Base-by-base conservation (phyloP, 2,113 vertebrate species). In the Puntigrus tetrazona region DNA sequence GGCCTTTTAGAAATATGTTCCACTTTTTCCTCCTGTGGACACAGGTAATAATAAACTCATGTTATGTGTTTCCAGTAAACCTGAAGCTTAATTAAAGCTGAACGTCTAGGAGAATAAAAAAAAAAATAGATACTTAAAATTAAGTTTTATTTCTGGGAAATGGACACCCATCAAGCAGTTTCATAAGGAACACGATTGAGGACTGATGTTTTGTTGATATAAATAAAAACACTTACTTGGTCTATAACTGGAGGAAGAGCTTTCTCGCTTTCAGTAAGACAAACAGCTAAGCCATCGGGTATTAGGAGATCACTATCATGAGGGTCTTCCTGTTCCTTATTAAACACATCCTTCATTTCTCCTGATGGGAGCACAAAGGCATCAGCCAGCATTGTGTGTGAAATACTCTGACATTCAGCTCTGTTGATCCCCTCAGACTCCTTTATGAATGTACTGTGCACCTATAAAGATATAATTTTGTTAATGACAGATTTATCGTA, bases 21-120 rank as follows among this genome's bases (percentile, higher is more conserved):
- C 22, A 38, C 6, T 4, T 38, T 77, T 25, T 59, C 69, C 47
- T 59, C 41, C 82, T 84, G 82, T 36, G 57, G 45, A 80, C 75
- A 77, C 18, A 55, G 80, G 50, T 57, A 75, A 36, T 34, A 10
- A 75, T 36, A 8, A 69, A 36, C 11, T 59, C 11, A 10, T n/a
- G 69, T 59, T 31, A 57, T 72, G 34, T 38, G 41, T 31, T 38
- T 9, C 9, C 5, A 38, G 9, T 38, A n/a, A n/a, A 11, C 65
- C 36, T 81, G 27, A 63, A 34, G 20, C 3, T 52, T 47, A 52
- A 18, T 52, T 20, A 20, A 52, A 52, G 20, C 6, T 52, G 0
- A 0, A 50, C 16, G 16, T 50, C 5, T 20, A 52, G 6, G 20
- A 55, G 6, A 55, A n/a, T n/a, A 7, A 50, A 52, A 50, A 18